Percentiles rank a stretch among this genome's conserved stretches.
Conservation (phyloP, 2,888 invertebrate species). For the Hydraecia micacea region DNA sequence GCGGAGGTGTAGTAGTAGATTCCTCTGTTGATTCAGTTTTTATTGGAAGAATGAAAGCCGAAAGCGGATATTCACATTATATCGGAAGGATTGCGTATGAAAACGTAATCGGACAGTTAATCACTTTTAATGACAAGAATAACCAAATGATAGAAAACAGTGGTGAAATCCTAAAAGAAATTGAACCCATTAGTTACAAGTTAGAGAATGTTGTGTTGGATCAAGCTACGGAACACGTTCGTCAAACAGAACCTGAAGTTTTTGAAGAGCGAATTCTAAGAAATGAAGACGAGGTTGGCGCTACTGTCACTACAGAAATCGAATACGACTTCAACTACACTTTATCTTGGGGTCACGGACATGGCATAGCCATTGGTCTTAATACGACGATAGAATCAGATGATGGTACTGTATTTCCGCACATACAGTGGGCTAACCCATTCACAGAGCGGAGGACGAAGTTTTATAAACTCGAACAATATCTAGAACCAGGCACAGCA, state of each 20-base stretch:
- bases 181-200: constrained; percentile 94
- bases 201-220: constrained; percentile 92
- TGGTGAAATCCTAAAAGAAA: constrained; percentile 95
- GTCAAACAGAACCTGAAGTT: constrained; percentile 86
- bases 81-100: constrained; percentile 93
- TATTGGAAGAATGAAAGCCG: constrained; percentile 82
- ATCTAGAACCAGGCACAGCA: constrained; percentile 94
- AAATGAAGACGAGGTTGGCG: constrained; percentile 90
- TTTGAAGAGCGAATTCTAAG: constrained; percentile 88
- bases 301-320: constrained; percentile 93
- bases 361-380: constrained; percentile 93
- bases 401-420: constrained; percentile 90
- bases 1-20: constrained; percentile 92
- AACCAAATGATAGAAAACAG: constrained; percentile 90
- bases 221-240: constrained; percentile 87
- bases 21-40: constrained; percentile 82
- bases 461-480: constrained; percentile 91
- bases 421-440: constrained; percentile 93
- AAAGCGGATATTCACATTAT: constrained; percentile 87
- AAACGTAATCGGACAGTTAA: constrained; percentile 92
- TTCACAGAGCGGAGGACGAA: constrained; percentile 89
- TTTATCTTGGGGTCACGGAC: constrained; percentile 95
- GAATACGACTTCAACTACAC: constrained; percentile 93
- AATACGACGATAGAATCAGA: constrained; percentile 91
- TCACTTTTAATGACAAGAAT: constrained; percentile 91